A percentile compares a stretch with the other conserved stretches of the same genome.
Evolutionary conservation across 2,113 vertebrate genomes (phyloP).

Genomic region (Enhydra lutris): DNA sequence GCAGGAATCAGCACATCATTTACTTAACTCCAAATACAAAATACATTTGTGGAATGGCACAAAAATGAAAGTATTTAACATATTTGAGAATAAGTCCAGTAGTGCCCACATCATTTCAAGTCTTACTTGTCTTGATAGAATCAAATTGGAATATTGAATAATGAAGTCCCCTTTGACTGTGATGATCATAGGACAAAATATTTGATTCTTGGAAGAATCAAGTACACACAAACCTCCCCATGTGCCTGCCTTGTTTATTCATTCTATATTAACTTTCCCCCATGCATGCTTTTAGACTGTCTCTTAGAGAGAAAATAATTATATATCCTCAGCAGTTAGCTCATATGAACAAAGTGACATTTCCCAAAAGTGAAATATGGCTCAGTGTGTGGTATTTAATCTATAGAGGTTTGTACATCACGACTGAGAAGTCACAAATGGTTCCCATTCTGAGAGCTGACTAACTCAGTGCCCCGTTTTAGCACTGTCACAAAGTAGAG

Average conservation of each 20-base stretch:
- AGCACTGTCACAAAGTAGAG: not conserved
- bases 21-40: not conserved
- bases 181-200: not conserved
- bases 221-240: too few species aligned
- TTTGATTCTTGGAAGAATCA: not conserved
- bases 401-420: not conserved
- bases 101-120: not conserved
- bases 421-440: not conserved
- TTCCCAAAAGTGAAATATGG: slow-evolving; percentile 1
- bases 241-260: not conserved
- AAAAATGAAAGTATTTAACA: not conserved
- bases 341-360: not conserved
- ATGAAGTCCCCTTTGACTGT: not conserved
- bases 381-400: not conserved
- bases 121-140: not conserved
- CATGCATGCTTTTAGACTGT: not conserved
- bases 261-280: not conserved
- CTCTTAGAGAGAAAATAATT: not conserved
- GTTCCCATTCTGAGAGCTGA: not conserved
- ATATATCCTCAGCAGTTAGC: not conserved
- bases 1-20: not conserved
- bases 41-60: not conserved
- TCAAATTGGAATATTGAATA: not conserved
- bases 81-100: not conserved
- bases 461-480: not conserved